Evolutionary conservation across 2,888 invertebrate species (phyloP).

Genomic region (Thereva unica): DNA sequence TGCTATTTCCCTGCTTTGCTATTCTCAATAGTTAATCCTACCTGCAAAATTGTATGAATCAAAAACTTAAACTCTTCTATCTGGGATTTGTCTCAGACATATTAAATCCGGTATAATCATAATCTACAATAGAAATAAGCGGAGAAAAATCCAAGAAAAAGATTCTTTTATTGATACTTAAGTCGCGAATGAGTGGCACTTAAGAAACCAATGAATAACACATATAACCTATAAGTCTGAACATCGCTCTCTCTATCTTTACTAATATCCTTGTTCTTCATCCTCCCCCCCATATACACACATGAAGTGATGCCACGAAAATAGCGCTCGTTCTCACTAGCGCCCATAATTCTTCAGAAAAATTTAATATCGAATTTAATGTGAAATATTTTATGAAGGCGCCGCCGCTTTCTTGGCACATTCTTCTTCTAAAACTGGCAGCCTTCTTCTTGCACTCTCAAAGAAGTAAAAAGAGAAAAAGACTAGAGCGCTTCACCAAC

Average conservation of each 20-base stretch:
- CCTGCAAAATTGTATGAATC: no score
- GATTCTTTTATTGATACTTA: conserved; percentile 39
- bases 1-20: no score
- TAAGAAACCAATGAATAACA: conserved; percentile 37
- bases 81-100: no score
- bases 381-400: conserved; percentile 42
- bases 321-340: not conserved
- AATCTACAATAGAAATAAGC: no score
- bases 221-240: conserved; percentile 20
- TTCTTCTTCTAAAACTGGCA: conserved; percentile 17
- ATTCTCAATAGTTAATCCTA: no score
- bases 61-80: no score
- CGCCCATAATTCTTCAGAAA: conserved; percentile 40
- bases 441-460: conserved; percentile 14
- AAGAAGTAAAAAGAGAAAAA: conserved; percentile 6
- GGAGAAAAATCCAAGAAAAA: not conserved
- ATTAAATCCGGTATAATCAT: no score
- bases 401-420: conserved; percentile 30
- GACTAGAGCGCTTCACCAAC: no score
- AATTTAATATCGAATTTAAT: conserved; percentile 43
- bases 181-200: conserved; percentile 37
- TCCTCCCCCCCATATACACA: not conserved
- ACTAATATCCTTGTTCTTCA: conserved; percentile 8
- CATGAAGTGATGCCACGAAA: not conserved
- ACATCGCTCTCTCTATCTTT: conserved; percentile 2